Base-by-base conservation (phyloP, 2,113 vertebrate species). In the Galeopterus variegatus region DNA sequence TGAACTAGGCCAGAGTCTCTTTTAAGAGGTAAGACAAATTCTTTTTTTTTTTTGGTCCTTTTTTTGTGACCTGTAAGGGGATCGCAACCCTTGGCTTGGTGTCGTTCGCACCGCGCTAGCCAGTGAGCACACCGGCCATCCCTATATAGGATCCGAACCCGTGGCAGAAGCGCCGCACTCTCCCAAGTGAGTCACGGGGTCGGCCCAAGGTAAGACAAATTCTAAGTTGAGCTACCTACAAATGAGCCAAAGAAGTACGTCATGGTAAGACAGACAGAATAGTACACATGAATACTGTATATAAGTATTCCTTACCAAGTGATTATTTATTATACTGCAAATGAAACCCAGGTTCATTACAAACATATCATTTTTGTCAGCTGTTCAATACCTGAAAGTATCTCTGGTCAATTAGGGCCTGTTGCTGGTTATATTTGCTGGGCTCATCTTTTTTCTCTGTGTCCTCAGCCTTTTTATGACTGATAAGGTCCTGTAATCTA, bases 321-420 rank as follows among this genome's bases (percentile, higher is more conserved):
- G 41, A 0, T 50, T 36, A 91, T 58, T 67, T 45, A 56, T 41
- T 93, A 84, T 36, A 90, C 17, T 62, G 80, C 5, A 50, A 87
- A 1, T 41, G n/a, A 75, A 95, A 82, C 19, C 73, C 76, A 77
- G 33, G 4, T 70, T 77, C 41, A 75, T 48, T 83, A 52, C 28
- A 90, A 33, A 33, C 4, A 62, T 41, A 41, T 14, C 48, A 85
- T n/a, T 24, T 60, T 94, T 52, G 86, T 54, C 80, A 87, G 67
- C 18, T 77, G 54, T 54, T 96, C 58, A 89, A 45, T 98, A 99
- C 99, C 98, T 98, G 97, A 33, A 99, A 98, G 89, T 98, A 98
- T 21, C 96, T 98, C 94, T 98, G 98, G 96, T 98, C 98, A 96
- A 87, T 83, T 5, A 93, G 92, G 54, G 89, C 90, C 81, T 98